Conservation (phyloP, 2,888 invertebrate species). For the Drosophila yooni region DNA sequence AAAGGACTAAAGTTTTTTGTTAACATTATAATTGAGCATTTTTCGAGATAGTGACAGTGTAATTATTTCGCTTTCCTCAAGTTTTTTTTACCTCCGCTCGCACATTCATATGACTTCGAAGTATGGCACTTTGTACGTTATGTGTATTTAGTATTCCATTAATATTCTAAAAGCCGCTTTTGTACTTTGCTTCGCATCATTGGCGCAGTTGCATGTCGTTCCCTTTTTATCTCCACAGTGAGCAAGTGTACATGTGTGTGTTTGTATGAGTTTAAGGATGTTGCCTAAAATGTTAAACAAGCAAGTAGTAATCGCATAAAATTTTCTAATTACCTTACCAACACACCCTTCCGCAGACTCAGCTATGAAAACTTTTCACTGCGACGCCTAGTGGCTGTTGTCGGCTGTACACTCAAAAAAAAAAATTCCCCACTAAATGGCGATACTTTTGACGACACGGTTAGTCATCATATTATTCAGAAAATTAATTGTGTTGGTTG, state of each 20-base stretch:
- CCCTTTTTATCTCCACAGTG: constrained; percentile 36
- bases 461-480: neutral
- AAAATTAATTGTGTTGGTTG: neutral
- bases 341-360: constrained; percentile 34
- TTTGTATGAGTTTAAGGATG: constrained; percentile 33
- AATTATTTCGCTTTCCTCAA: constrained; percentile 3
- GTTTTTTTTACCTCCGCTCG: constrained; percentile 13
- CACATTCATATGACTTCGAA: constrained; percentile 4
- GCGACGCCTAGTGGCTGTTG: constrained; percentile 9
- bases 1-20: neutral
- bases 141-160: constrained; percentile 81
- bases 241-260: constrained; percentile 12
- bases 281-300: constrained; percentile 54
- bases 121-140: constrained; percentile 48
- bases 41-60: neutral
- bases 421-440: neutral
- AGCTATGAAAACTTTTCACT: constrained; percentile 34
- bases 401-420: neutral
- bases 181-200: constrained; percentile 74
- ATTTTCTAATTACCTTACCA: constrained; percentile 79
- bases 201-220: constrained; percentile 58
- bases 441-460: neutral
- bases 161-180: constrained; percentile 82
- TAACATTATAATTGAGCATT: neutral
- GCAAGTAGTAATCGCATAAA: constrained; percentile 75